These are phyloP conservation scores for Penaeus chinensis DNA, from an alignment of 1,140 invertebrate genomes.

Conservation along the genomic window DNA sequence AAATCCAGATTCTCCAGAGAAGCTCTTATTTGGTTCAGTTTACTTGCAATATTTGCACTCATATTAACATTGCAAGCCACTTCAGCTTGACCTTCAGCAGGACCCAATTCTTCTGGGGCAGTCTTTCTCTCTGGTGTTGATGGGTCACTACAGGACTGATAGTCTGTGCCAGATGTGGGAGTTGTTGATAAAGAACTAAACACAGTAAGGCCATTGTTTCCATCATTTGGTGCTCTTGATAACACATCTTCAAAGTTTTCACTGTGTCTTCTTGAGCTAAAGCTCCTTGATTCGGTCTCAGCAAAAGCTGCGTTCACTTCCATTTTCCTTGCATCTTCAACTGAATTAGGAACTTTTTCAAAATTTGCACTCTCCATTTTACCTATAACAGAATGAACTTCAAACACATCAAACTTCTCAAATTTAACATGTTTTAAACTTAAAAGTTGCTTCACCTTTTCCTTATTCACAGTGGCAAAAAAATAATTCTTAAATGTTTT, in stretches of 20 bases:
- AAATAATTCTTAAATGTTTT: not conserved
- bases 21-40: constrained; percentile 32
- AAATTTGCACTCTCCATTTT: no score
- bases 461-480: not conserved
- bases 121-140: constrained; percentile 19
- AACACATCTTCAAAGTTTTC: not conserved
- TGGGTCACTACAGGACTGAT: constrained; percentile 45
- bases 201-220: not conserved
- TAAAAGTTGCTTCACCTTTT: no score
- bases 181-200: constrained; percentile 22
- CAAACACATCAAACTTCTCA: no score
- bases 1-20: constrained; percentile 32
- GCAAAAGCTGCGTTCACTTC: no score
- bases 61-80: constrained; percentile 36
- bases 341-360: no score
- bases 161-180: constrained; percentile 46
- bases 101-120: not conserved
- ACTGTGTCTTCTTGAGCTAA: no score
- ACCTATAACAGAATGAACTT: no score
- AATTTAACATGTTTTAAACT: no score
- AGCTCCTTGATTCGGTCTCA: no score
- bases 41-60: constrained; percentile 54
- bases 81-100: not conserved
- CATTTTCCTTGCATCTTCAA: no score
- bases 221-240: not conserved